phyloP scores from a whole-genome alignment of 2,888 invertebrate species.

The Tinea semifulvella region DNA sequence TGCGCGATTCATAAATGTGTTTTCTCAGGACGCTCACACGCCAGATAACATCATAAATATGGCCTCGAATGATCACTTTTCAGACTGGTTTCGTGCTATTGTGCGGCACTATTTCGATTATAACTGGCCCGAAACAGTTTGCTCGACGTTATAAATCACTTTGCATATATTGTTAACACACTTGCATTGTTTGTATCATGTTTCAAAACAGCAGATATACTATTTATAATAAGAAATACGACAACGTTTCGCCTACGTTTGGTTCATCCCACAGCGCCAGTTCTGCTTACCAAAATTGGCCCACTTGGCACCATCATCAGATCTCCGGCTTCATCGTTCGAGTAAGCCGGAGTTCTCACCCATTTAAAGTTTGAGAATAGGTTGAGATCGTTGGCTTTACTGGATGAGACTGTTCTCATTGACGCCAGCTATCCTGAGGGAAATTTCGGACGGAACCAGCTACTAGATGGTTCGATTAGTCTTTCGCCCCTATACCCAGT shows the following conservation, averaged over 20 bases:
- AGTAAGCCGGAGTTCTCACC: conserved; percentile 72
- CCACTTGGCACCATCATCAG: conserved; percentile 71
- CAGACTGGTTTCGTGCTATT: conserved; percentile 59
- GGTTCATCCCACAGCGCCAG: conserved; percentile 83
- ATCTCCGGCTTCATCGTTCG: conserved; percentile 59
- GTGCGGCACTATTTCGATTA: conserved; percentile 44
- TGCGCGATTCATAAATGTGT: conserved; percentile 53
- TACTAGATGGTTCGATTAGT: conserved; percentile 81
- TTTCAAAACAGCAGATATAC: conserved; percentile 45
- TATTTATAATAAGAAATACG: conserved; percentile 62
- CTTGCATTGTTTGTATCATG: conserved; percentile 30
- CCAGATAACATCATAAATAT: conserved; percentile 73
- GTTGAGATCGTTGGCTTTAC: conserved; percentile 78
- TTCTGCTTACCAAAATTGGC: conserved; percentile 82
- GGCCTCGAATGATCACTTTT: conserved; percentile 67
- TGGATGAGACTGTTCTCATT: conserved; percentile 65
- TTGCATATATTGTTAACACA: conserved; percentile 28
- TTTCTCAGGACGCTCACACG: conserved; percentile 61
- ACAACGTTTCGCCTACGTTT: conserved; percentile 72
- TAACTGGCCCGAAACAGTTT: conserved; percentile 37
- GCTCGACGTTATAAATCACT: conserved; percentile 39
- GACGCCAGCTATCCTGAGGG: conserved; percentile 76
- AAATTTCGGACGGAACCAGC: conserved; percentile 81
- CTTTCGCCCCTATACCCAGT: conserved; percentile 77
- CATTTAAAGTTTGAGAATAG: conserved; percentile 82